A percentile compares a stretch with the other conserved stretches of the same genome.
Evolutionary conservation across 2,113 vertebrate genomes (phyloP).

Genomic region (Heterochromis multidens): DNA sequence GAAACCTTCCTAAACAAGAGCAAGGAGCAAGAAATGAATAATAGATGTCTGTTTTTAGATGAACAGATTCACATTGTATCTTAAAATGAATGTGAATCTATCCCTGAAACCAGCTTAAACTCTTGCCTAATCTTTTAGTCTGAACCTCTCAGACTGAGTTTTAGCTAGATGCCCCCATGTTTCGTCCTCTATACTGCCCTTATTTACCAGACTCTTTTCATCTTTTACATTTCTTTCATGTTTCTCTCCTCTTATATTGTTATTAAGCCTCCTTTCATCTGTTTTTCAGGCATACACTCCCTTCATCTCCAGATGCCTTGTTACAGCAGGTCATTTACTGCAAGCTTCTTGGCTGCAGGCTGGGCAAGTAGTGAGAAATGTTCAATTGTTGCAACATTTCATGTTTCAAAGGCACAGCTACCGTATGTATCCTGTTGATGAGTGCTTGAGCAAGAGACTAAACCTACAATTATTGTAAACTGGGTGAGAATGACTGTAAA

Average conservation of each 20-base stretch:
- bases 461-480: neutral
- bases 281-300: conserved; percentile 27
- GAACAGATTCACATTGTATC: neutral
- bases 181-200: conserved; percentile 16
- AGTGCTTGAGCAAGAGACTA: neutral
- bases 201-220: conserved; percentile 40
- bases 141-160: neutral
- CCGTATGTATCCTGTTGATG: neutral
- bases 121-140: neutral
- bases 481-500: neutral
- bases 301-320: conserved; percentile 21
- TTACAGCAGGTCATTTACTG: conserved; percentile 1
- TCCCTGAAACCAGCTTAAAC: neutral
- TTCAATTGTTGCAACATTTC: neutral
- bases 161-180: conserved; percentile 1
- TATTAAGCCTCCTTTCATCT: conserved; percentile 57
- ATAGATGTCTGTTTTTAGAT: neutral
- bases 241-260: conserved; percentile 6
- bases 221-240: conserved; percentile 32
- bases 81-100: neutral
- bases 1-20: neutral
- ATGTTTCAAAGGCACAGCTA: neutral
- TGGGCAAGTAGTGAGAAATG: neutral
- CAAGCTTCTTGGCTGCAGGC: neutral
- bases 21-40: neutral